These are phyloP conservation scores for Yoshiicerus persimilis DNA, from an alignment of 1,140 invertebrate genomes.

Conservation along the genomic window DNA sequence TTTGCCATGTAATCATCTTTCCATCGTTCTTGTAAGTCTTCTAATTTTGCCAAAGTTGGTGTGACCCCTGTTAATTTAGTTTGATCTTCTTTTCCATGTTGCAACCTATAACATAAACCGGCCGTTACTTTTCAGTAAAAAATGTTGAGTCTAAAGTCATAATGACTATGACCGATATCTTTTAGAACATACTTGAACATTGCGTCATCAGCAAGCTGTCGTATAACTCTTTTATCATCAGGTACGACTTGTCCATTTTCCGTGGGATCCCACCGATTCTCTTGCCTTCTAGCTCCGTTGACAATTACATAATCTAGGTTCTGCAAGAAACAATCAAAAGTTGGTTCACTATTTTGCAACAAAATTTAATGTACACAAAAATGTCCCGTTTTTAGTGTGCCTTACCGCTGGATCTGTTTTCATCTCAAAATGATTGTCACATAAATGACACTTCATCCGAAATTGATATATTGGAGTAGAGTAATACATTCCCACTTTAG, in stretches of 20 bases:
- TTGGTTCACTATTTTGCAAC: no score
- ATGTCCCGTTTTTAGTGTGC: no score
- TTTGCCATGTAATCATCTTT: slow-evolving; percentile 90
- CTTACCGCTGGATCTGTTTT: slow-evolving; percentile 95
- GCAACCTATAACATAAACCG: slow-evolving; percentile 61
- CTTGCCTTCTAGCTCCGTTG: slow-evolving; percentile 90
- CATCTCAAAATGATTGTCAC: slow-evolving; percentile 97
- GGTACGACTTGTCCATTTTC: slow-evolving; percentile 93
- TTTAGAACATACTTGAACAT: slow-evolving; percentile 85
- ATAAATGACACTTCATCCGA: slow-evolving; percentile 98
- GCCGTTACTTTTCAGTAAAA: neutral
- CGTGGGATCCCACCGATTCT: slow-evolving; percentile 95
- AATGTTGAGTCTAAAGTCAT: no score
- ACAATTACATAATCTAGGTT: slow-evolving; percentile 97
- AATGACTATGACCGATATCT: neutral
- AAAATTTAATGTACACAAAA: no score
- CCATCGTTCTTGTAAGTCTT: slow-evolving; percentile 77
- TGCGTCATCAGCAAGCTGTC: slow-evolving; percentile 85
- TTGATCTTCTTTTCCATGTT: slow-evolving; percentile 83
- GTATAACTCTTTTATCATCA: slow-evolving; percentile 83
- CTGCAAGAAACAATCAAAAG: slow-evolving; percentile 61
- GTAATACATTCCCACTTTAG: slow-evolving; percentile 98
- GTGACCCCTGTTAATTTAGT: slow-evolving; percentile 69
- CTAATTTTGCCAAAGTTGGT: slow-evolving; percentile 70
- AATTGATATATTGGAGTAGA: slow-evolving; percentile 97